A percentile compares a stretch with the other conserved stretches of the same genome.
Conservation (phyloP, 2,113 vertebrate species). For the Pollachius pollachius region DNA sequence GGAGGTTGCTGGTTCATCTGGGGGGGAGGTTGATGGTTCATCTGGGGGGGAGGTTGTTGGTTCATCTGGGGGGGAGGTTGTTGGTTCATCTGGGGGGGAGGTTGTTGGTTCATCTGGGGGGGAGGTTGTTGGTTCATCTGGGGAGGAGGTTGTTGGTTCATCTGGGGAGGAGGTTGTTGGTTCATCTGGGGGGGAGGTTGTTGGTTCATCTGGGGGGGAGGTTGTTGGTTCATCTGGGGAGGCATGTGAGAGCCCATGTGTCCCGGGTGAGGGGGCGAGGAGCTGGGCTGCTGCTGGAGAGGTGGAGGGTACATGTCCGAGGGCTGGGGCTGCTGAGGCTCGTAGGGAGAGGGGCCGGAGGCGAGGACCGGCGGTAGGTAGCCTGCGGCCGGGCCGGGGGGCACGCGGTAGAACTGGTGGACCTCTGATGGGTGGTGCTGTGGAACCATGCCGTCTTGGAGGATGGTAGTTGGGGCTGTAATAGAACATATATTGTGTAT, state of each 20-base stretch:
- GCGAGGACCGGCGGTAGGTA: constrained; percentile 47
- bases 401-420: constrained; percentile 76
- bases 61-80: constrained; percentile 37
- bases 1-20: too few species aligned
- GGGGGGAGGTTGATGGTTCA: constrained; percentile 14
- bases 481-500: constrained; percentile 13
- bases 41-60: constrained; percentile 29
- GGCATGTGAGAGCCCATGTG: constrained; percentile 51
- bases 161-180: background rate
- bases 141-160: too few species aligned
- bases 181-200: background rate
- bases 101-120: constrained; percentile 37
- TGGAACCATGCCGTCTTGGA: constrained; percentile 68
- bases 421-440: constrained; percentile 45
- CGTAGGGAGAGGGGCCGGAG: constrained; percentile 50
- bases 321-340: constrained; percentile 64
- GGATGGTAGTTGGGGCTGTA: constrained; percentile 77
- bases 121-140: background rate
- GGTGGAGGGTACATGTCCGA: constrained; percentile 57
- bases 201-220: background rate
- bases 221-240: constrained; percentile 38
- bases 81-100: constrained; percentile 39
- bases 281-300: constrained; percentile 38
- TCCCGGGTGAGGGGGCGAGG: constrained; percentile 35
- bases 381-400: constrained; percentile 40